A percentile compares a stretch with the other conserved stretches of the same genome.
Evolutionary conservation across 2,113 vertebrate species (phyloP).

Genomic region (Ptyas mucosa): DNA sequence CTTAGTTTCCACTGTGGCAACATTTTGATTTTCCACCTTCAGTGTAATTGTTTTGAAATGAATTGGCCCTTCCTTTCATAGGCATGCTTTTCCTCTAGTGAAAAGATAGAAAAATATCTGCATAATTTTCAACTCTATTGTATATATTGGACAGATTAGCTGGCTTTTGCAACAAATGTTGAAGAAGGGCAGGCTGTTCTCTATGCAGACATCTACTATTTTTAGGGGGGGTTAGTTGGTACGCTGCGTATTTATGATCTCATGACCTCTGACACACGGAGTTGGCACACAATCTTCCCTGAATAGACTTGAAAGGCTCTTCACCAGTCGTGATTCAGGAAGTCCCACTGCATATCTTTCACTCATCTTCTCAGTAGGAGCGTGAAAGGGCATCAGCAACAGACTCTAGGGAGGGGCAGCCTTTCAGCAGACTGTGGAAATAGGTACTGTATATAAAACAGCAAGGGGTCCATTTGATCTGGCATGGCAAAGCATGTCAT

Average conservation of each 20-base stretch:
- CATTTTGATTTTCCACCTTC: not conserved
- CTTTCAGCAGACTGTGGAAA: not conserved
- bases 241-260: not conserved
- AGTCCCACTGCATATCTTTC: not conserved
- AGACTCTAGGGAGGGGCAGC: not conserved
- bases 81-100: not conserved
- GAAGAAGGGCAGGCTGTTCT: not conserved
- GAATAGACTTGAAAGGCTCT: not conserved
- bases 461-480: not conserved
- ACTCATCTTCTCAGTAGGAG: not conserved
- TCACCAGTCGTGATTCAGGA: not conserved
- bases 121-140: not conserved
- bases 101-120: not conserved
- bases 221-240: not conserved
- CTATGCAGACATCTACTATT: not conserved
- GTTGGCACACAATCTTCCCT: not conserved
- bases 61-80: not conserved
- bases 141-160: not conserved
- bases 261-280: not conserved
- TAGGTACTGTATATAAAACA: not conserved
- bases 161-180: not conserved
- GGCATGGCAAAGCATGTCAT: slow-evolving; percentile 12
- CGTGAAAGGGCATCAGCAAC: not conserved
- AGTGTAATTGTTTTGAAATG: not conserved
- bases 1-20: not conserved